Evolutionary conservation across 2,888 invertebrate genomes (phyloP).

Genomic region (Drosophila limbata): DNA sequence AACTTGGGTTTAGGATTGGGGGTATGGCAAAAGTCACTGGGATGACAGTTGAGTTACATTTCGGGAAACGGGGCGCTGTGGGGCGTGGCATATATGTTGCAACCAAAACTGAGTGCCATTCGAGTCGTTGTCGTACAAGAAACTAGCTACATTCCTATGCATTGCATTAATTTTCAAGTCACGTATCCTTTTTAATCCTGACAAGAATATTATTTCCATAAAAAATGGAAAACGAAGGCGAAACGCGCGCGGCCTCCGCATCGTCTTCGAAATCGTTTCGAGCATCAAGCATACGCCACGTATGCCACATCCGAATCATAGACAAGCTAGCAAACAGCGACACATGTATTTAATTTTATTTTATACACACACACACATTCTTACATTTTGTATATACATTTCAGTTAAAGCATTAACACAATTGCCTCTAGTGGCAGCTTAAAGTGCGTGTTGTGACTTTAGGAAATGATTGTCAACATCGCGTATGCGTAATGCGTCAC

Average conservation of each 20-base stretch:
- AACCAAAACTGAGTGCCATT: constrained; percentile 33
- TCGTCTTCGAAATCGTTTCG: constrained; percentile 42
- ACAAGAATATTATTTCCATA: constrained; percentile 85
- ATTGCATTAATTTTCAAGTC: constrained; percentile 84
- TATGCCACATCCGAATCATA: constrained; percentile 67
- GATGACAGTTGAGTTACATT: constrained; percentile 61
- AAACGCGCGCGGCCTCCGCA: constrained; percentile 9
- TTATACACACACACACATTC: constrained; percentile 21
- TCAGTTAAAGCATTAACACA: constrained; percentile 42
- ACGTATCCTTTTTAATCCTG: constrained; percentile 86
- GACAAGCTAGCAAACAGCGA: constrained; percentile 55
- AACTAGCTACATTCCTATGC: constrained; percentile 58
- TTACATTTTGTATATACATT: constrained; percentile 16
- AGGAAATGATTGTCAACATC: constrained; percentile 27
- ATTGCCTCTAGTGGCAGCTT: constrained; percentile 30
- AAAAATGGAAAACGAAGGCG: constrained; percentile 61
- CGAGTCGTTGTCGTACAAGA: constrained; percentile 35
- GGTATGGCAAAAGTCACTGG: constrained; percentile 47
- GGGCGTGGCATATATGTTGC: constrained; percentile 52
- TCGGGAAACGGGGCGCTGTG: constrained; percentile 1
- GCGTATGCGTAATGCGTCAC: constrained; percentile 48
- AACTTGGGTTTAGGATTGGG: background rate
- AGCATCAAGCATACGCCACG: constrained; percentile 70
- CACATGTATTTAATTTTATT: constrained; percentile 76
- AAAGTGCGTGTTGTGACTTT: constrained; percentile 30